Base-by-base conservation (phyloP, 2,888 invertebrate species). In the Tachystola acroxantha region DNA sequence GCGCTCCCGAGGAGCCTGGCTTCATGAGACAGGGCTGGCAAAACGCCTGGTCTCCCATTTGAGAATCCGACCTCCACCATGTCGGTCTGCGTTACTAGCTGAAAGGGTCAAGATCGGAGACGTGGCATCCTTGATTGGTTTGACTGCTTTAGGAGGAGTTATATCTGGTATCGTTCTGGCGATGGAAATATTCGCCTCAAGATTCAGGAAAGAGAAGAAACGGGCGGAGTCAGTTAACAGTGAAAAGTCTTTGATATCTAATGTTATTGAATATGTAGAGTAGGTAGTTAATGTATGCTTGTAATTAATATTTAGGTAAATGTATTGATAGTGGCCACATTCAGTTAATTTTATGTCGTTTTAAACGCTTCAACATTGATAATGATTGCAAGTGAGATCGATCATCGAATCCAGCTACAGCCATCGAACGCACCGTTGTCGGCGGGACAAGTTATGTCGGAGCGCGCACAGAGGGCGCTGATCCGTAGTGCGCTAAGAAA, bases 81-180 rank as follows among this genome's bases (percentile, higher is more conserved):
- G 84, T 51, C 57, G 77, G 32, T 61, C 74, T 0, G 55, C 81
- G 0, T 40, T 84, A 2, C 62, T 82, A 0, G 82, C 82, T 19
- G 82, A 81, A 40, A 57, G 71, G 31, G 80, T 84, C 5, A 77
- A 70, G 7, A 50, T 81, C 9, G 66, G 64, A 22, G 82, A 84
- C 30, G 57, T 82, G 0, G 55, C 64, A 0, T 68, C 79, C 0
- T 43, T 75, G 1, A 16, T 82, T 1, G 47, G 44, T 0, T 31
- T 79, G 0, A 60, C 70, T 0, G 20, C 49, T 0, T 43, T 54
- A 1, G 76, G 74, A 2, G 64, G 51, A 0, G 3, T 64, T n/a
- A 12, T 70, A 0, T 71, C 82, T 1, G 24, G 73, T 0, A 20
- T 64, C 0, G 34, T 81, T 7, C 40, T 84, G 1, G 64, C 57